Conservation (phyloP, 2,113 vertebrate genomes). For the Trogon surrucura region DNA sequence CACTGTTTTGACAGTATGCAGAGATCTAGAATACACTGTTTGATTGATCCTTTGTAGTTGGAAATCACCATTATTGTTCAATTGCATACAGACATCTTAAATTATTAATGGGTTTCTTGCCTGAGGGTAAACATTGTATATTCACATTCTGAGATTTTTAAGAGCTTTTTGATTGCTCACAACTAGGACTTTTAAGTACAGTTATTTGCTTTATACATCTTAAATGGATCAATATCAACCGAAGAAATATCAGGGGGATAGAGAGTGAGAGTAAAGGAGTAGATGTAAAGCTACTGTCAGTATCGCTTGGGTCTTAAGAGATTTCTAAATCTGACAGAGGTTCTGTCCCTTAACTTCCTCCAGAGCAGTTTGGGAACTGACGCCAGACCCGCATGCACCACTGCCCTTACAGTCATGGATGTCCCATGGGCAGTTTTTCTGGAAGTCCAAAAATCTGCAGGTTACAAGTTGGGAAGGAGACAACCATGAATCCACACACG, state of each 20-base stretch:
- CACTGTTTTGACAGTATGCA: background rate
- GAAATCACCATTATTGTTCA: constrained; percentile 44
- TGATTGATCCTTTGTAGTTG: constrained; percentile 33
- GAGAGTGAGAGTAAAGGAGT: background rate
- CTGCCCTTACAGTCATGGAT: background rate
- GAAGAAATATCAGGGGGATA: background rate
- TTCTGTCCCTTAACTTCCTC: background rate
- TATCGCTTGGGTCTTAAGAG: background rate
- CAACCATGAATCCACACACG: accelerated
- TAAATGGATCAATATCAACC: constrained; percentile 32
- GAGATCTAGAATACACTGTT: background rate
- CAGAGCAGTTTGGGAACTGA: background rate
- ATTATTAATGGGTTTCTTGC: constrained; percentile 51
- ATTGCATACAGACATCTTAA: constrained; percentile 20
- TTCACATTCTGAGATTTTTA: constrained; percentile 36
- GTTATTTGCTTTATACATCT: constrained; percentile 52
- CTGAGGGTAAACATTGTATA: constrained; percentile 27
- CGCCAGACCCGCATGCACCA: accelerated
- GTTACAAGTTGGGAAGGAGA: background rate
- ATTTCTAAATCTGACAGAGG: background rate
- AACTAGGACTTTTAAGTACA: constrained; percentile 49
- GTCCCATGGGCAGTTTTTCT: background rate
- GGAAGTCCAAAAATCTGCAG: background rate
- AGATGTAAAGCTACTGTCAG: background rate
- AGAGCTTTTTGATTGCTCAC: constrained; percentile 32